Percentiles rank a stretch among this genome's conserved stretches.
Conservation (phyloP, 2,888 invertebrate species). For the Tetramorium bicarinatum region DNA sequence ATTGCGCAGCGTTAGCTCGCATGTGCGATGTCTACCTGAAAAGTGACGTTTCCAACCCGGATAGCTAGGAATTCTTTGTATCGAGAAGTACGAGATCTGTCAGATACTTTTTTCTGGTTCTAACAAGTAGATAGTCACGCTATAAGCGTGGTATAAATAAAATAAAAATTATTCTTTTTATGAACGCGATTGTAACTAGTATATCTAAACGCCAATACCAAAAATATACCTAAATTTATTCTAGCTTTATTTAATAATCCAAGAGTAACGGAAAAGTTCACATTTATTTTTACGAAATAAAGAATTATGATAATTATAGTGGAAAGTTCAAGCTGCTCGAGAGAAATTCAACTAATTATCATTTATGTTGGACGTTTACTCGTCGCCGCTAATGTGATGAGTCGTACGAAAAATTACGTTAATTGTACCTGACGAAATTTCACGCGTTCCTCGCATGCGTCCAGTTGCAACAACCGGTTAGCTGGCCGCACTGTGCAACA, state of each 20-base stretch:
- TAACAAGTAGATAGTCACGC: background rate
- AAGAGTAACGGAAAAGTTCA: background rate
- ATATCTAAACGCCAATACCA: background rate
- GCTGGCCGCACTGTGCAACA: slow-evolving; percentile 16
- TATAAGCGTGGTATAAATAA: background rate
- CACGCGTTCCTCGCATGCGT: background rate
- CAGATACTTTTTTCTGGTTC: slow-evolving; percentile 1
- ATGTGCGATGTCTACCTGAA: slow-evolving; percentile 60
- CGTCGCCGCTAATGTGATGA: background rate
- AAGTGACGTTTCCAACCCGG: slow-evolving; percentile 41
- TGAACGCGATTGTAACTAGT: background rate
- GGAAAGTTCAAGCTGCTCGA: background rate
- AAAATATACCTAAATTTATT: background rate
- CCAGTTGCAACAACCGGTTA: slow-evolving; percentile 18
- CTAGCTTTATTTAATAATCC: background rate
- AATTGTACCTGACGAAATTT: slow-evolving; percentile 17
- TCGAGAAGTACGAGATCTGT: background rate
- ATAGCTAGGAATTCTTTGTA: slow-evolving; percentile 18
- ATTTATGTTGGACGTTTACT: background rate
- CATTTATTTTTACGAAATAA: background rate
- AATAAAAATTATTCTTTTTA: slow-evolving; percentile 7
- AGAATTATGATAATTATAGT: background rate
- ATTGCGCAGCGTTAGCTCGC: slow-evolving; percentile 59
- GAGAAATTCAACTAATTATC: slow-evolving; percentile 6
- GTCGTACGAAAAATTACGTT: slow-evolving; percentile 5